Percentiles rank a stretch among this genome's conserved stretches.
Conservation (phyloP, 2,113 vertebrate species). For the Tenebrosternarchus preto region DNA sequence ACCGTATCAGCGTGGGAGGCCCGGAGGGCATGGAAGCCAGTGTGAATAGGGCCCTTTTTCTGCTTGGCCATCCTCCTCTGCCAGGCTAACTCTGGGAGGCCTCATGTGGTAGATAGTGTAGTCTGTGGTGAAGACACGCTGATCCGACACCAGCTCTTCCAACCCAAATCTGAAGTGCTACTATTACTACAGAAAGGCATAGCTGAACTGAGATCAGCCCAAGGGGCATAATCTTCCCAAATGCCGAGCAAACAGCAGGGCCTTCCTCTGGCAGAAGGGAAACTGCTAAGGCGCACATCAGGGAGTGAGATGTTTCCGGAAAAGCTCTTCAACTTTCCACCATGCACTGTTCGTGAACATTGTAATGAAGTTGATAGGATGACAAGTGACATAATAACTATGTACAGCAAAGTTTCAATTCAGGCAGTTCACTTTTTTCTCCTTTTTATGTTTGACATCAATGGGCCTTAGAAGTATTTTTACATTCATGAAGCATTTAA, state of each 20-base stretch:
- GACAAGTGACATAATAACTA: neutral
- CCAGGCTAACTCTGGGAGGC: constrained; percentile 14
- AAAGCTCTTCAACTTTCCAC: constrained; percentile 19
- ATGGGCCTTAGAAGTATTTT: neutral
- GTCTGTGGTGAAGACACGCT: neutral
- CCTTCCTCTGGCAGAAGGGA: constrained; percentile 31
- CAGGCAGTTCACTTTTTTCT: neutral
- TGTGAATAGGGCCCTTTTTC: constrained; percentile 20
- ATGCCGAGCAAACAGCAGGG: constrained; percentile 24
- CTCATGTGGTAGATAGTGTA: neutral
- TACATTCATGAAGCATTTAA: neutral
- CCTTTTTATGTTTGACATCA: neutral
- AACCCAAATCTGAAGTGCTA: neutral
- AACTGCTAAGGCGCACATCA: constrained; percentile 1
- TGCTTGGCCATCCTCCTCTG: neutral
- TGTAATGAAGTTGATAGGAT: constrained; percentile 18
- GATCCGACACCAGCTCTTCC: constrained; percentile 24
- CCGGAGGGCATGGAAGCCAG: constrained; percentile 1
- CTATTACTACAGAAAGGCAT: neutral
- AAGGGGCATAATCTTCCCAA: neutral
- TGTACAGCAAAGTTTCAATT: neutral
- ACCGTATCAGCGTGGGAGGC: constrained; percentile 13
- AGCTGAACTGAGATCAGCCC: constrained; percentile 22
- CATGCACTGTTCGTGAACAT: constrained; percentile 7
- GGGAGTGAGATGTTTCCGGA: constrained; percentile 12